Evolutionary conservation across 1,140 invertebrate species (phyloP), one percentile per base, ranked within the genome.

Genomic region (Orchesella cincta): DNA sequence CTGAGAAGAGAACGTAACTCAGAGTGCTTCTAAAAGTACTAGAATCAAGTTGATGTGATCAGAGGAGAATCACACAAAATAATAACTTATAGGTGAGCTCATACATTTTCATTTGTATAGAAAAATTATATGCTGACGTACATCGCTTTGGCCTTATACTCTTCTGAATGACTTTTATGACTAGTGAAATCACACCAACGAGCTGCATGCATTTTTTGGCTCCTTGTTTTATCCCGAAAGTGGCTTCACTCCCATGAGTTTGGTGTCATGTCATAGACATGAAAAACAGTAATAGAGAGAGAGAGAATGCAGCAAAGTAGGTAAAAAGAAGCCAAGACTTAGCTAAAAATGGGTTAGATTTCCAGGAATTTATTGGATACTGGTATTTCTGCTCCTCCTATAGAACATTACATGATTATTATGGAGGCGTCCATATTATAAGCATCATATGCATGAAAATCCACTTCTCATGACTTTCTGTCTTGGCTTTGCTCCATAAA

Each of bases 181-280:
- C 52, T 57, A 23, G 14, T 57, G 23, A 57, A 14, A n/a, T 26
- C 12, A 57, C 23, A n/a, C 8, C 23, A 57, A 57, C 23, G 52
- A 57, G 12, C 52, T 18, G 12, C 12, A 57, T 57, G 3, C 12
- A 8, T 18, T 57, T 3, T 23, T 14, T 14, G 8, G 8, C 14
- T 57, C 39, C 39, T 46, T 18, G 5, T 46, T 5, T 57, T 8
- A 57, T 57, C 14, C 52, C 23, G 23, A 12, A 5, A 57, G 20
- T 12, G 8, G 39, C 20, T 14, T 14, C 23, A n/a, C 8, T 57
- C 8, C 8, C 23, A 5, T 57, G 52, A n/a, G 8, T 8, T 14
- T 57, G 23, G 52, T 57, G 52, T 57, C 52, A 57, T 57, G 52
- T 57, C 52, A 57, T 57, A n/a, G 8, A 12, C 52, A 57, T 57